Percentiles rank a stretch among this genome's conserved stretches.
Evolutionary conservation across 2,888 invertebrate species (phyloP).

Genomic region (Galerucella pusilla): DNA sequence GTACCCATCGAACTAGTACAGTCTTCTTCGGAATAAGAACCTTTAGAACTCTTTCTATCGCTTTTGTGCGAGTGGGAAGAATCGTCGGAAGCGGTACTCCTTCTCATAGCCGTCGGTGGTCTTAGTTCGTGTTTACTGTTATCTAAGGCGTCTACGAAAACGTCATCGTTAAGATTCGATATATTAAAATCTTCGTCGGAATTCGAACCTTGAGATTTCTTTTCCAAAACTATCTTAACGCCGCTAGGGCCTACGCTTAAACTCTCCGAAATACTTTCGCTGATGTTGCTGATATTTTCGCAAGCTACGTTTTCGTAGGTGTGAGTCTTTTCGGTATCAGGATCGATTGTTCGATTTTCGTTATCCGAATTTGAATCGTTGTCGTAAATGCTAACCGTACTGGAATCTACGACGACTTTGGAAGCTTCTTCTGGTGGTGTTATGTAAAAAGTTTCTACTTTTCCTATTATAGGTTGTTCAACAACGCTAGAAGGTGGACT

Average conservation of each 20-base stretch:
- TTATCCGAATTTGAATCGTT: slow-evolving; percentile 74
- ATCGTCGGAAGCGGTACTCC: slow-evolving; percentile 63
- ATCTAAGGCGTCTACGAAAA: slow-evolving; percentile 62
- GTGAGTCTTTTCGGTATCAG: slow-evolving; percentile 62
- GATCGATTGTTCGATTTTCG: slow-evolving; percentile 75
- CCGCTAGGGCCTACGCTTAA: slow-evolving; percentile 62
- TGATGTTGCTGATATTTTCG: slow-evolving; percentile 57
- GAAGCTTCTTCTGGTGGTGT: slow-evolving; percentile 82
- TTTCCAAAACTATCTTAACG: slow-evolving; percentile 62
- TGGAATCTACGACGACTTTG: slow-evolving; percentile 79
- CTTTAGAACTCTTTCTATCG: slow-evolving; percentile 58
- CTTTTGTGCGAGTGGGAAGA: slow-evolving; percentile 61
- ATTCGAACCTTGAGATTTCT: slow-evolving; percentile 60
- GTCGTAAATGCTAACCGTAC: slow-evolving; percentile 70
- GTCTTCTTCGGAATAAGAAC: slow-evolving; percentile 77
- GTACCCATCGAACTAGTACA: slow-evolving; percentile 79
- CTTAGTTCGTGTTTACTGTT: slow-evolving; percentile 59
- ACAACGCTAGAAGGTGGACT: slow-evolving; percentile 80
- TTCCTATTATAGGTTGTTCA: slow-evolving; percentile 79
- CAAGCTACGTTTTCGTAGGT: slow-evolving; percentile 63
- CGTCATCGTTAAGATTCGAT: slow-evolving; percentile 64
- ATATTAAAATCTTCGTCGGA: slow-evolving; percentile 68
- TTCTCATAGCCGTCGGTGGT: slow-evolving; percentile 63
- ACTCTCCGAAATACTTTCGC: slow-evolving; percentile 62
- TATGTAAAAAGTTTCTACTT: slow-evolving; percentile 84